These are phyloP conservation scores for Edolisoma coerulescens DNA, from an alignment of 2,113 vertebrate species.

Conservation along the genomic window DNA sequence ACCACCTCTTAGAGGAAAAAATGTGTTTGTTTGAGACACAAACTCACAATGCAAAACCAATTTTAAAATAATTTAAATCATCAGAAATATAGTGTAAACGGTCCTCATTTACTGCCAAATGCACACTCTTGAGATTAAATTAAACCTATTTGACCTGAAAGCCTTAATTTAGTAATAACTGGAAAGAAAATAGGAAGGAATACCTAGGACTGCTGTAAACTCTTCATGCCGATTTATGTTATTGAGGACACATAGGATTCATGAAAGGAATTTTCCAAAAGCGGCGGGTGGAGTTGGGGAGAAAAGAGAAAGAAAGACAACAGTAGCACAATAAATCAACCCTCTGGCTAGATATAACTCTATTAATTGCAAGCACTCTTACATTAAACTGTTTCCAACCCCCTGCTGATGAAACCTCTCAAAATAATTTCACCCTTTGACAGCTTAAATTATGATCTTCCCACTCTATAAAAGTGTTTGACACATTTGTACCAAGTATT, in stretches of 20 bases:
- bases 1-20: background rate
- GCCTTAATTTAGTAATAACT: background rate
- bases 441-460: conserved; percentile 16
- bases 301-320: background rate
- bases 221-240: background rate
- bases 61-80: background rate
- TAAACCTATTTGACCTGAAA: background rate
- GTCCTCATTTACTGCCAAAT: conserved; percentile 3
- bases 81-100: background rate
- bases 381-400: conserved; percentile 18
- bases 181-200: background rate
- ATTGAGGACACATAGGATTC: background rate
- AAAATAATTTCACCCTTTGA: conserved; percentile 42
- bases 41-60: background rate
- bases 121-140: background rate
- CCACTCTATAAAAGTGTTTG: background rate
- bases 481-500: background rate
- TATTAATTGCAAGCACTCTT: conserved; percentile 6
- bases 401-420: conserved; percentile 7
- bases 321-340: background rate
- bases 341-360: background rate
- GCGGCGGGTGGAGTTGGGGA: accelerated
- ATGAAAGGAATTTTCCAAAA: background rate
- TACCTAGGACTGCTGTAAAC: background rate
- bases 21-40: background rate